These are phyloP conservation scores for Rhinoptilus africanus DNA, from an alignment of 2,113 vertebrate species.

Conservation along the genomic window DNA sequence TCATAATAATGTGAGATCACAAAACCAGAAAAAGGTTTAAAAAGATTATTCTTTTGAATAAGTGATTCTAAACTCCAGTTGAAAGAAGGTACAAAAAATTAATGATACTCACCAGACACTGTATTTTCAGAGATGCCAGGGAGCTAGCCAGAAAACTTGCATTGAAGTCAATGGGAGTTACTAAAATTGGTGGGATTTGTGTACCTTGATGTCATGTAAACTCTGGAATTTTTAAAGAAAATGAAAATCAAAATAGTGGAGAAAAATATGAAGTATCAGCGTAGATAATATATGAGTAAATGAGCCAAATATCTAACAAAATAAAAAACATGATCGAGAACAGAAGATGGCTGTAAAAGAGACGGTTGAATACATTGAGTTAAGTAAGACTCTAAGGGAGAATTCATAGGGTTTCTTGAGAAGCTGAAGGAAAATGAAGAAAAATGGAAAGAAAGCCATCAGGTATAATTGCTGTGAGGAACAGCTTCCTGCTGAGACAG, in stretches of 20 bases:
- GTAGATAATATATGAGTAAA: conserved; percentile 59
- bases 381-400: conserved; percentile 53
- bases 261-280: conserved; percentile 32
- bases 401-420: conserved; percentile 70
- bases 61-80: neutral
- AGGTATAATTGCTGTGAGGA: conserved; percentile 69
- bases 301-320: conserved; percentile 55
- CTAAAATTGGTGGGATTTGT: neutral
- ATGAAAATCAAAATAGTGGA: neutral
- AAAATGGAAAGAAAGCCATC: conserved; percentile 73
- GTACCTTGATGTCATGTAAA: neutral
- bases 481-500: conserved; percentile 69
- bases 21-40: neutral
- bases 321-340: conserved; percentile 25
- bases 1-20: neutral
- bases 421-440: conserved; percentile 69
- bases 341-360: conserved; percentile 28
- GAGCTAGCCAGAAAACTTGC: neutral
- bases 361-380: conserved; percentile 41
- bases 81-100: neutral
- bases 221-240: neutral
- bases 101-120: neutral
- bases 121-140: neutral
- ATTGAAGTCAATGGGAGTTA: neutral
- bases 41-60: neutral